phyloP scores from a whole-genome alignment of 2,113 vertebrate species.

The Pterocles gutturalis region DNA sequence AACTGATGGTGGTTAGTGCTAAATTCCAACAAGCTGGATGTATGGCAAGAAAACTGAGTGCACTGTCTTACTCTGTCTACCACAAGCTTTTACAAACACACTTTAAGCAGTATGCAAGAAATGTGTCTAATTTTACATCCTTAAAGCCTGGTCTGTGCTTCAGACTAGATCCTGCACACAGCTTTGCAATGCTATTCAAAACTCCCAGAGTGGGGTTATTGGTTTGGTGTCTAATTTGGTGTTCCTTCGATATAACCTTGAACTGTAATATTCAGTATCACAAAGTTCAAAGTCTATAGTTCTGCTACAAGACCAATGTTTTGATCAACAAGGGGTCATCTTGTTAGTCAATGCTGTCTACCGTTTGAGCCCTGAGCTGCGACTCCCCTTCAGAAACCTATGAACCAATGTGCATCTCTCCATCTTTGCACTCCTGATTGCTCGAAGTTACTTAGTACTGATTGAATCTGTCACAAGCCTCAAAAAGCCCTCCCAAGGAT shows the following conservation, averaged over 20 bases:
- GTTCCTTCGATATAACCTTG: not conserved
- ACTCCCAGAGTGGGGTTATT: not conserved
- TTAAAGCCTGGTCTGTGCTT: not conserved
- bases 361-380: not conserved
- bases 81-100: not conserved
- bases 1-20: not conserved
- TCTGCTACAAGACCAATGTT: not conserved
- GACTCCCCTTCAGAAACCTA: not conserved
- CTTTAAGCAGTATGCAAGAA: not conserved
- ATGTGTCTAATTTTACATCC: not conserved
- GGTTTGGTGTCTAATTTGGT: not conserved
- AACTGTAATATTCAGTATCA: not conserved
- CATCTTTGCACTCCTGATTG: not conserved
- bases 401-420: not conserved
- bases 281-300: not conserved
- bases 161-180: not conserved
- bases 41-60: not conserved
- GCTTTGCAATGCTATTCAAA: not conserved
- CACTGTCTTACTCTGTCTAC: not conserved
- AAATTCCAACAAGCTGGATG: not conserved
- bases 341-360: not conserved
- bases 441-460: not conserved
- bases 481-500: not conserved
- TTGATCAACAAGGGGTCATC: not conserved
- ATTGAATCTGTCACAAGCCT: not conserved